Conservation (phyloP, 2,797 vertebrate species). For the Diglossa cyanea region DNA sequence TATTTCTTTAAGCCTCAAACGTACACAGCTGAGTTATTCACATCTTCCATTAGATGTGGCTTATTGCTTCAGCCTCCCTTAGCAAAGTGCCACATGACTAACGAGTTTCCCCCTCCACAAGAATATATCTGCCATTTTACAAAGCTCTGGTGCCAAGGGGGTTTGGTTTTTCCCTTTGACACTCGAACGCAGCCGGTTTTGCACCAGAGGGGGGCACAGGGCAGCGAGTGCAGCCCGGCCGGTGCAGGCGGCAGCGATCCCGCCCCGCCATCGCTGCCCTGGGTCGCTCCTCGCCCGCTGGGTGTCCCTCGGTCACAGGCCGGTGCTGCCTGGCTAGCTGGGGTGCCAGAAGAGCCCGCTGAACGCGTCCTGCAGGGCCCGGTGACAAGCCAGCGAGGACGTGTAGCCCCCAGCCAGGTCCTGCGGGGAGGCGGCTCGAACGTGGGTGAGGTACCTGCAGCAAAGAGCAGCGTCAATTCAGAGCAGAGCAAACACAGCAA, state of each 20-base stretch:
- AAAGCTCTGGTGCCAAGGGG: constrained; percentile 11
- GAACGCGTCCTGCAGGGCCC: constrained; percentile 95
- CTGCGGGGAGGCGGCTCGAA: constrained; percentile 87
- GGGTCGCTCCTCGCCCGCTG: background rate
- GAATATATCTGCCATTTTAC: constrained; percentile 36
- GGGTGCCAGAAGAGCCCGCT: constrained; percentile 89
- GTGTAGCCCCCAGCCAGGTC: constrained; percentile 94
- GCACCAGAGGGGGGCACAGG: background rate
- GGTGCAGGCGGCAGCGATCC: constrained; percentile 32
- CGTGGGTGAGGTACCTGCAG: constrained; percentile 92
- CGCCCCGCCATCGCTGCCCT: constrained; percentile 30
- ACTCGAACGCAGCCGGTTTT: constrained; percentile 27
- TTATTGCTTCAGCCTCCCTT: constrained; percentile 70
- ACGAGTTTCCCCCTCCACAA: constrained; percentile 54
- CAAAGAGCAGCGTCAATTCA: background rate
- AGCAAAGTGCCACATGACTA: constrained; percentile 66
- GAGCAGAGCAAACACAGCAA: background rate
- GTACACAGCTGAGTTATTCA: constrained; percentile 72
- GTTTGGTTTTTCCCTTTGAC: background rate
- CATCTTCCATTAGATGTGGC: constrained; percentile 72
- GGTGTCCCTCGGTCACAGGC: background rate
- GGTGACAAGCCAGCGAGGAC: constrained; percentile 91
- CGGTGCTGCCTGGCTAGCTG: constrained; percentile 41
- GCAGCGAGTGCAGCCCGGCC: background rate
- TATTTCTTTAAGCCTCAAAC: constrained; percentile 71